Evolutionary conservation across 2,113 vertebrate genomes (phyloP).

Genomic region (Sitta europaea): DNA sequence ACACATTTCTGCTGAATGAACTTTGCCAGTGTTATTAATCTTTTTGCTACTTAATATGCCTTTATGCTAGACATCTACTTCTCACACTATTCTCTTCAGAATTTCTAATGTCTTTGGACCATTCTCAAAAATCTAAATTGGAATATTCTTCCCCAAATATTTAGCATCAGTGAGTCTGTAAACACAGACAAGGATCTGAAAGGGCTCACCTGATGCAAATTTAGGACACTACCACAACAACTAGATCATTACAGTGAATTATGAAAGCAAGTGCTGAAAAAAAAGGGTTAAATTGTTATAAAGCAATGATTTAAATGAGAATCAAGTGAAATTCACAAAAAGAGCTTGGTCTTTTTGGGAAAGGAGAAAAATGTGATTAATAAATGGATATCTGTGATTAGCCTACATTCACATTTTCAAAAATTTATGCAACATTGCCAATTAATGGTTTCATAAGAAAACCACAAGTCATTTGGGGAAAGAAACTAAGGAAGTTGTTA

Average conservation of each 20-base stretch:
- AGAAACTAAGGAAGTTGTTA: neutral
- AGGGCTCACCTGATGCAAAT: neutral
- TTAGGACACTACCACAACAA: neutral
- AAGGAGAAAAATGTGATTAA: neutral
- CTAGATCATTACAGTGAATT: neutral
- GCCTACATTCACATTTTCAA: neutral
- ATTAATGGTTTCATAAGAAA: neutral
- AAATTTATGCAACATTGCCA: neutral
- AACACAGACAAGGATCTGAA: neutral
- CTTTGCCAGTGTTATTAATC: neutral
- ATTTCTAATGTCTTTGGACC: neutral
- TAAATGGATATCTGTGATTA: neutral
- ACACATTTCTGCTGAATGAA: slow-evolving; percentile 5
- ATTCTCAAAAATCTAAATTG: neutral
- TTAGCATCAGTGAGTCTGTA: neutral
- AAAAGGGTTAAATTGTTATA: neutral
- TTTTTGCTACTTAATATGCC: neutral
- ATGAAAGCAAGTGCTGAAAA: neutral
- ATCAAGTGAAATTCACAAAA: neutral
- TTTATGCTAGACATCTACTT: neutral
- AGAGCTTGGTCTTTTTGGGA: neutral
- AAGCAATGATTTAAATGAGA: neutral
- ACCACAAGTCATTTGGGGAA: neutral
- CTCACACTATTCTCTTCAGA: neutral
- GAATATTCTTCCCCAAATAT: neutral